phyloP scores from a whole-genome alignment of 2,888 invertebrate species.

The Ormyrus rosae region DNA sequence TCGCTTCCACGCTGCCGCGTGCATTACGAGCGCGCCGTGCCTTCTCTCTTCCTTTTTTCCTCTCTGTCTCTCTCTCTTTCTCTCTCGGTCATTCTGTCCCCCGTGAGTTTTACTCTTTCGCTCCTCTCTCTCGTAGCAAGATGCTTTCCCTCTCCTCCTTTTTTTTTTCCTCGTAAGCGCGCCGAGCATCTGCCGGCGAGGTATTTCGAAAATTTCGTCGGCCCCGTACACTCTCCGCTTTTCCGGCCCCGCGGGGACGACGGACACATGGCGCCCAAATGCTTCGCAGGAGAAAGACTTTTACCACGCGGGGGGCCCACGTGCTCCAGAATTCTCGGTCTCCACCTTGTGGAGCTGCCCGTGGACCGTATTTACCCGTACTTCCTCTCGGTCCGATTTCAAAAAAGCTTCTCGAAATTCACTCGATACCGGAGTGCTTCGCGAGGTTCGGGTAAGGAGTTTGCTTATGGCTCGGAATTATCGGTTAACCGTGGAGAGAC shows the following conservation, averaged over 20 bases:
- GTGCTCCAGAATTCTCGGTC: slow-evolving; percentile 57
- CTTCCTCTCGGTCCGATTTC: not conserved
- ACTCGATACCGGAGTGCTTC: too few species aligned
- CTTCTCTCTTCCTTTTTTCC: slow-evolving; percentile 20
- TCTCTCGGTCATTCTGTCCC: not conserved
- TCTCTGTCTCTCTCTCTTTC: not conserved
- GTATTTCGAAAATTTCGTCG: slow-evolving; percentile 55
- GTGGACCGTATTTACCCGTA: slow-evolving; percentile 12
- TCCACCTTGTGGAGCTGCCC: too few species aligned
- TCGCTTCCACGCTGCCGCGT: slow-evolving; percentile 43
- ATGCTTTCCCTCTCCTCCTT: not conserved
- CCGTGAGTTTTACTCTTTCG: slow-evolving; percentile 33
- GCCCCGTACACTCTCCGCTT: slow-evolving; percentile 32
- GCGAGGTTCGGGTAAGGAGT: too few species aligned
- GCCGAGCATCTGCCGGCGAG: slow-evolving; percentile 30
- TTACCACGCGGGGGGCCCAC: slow-evolving; percentile 70
- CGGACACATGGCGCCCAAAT: slow-evolving; percentile 73
- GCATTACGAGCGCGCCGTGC: slow-evolving; percentile 63
- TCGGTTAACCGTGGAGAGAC: too few species aligned
- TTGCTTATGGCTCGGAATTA: too few species aligned
- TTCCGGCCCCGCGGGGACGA: slow-evolving; percentile 50
- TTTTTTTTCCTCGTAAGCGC: not conserved
- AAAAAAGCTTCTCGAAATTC: too few species aligned
- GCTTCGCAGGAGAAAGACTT: slow-evolving; percentile 68
- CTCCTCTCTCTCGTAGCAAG: slow-evolving; percentile 2